phyloP scores from a whole-genome alignment of 2,888 invertebrate species.

The Chymomyza caudatula region DNA sequence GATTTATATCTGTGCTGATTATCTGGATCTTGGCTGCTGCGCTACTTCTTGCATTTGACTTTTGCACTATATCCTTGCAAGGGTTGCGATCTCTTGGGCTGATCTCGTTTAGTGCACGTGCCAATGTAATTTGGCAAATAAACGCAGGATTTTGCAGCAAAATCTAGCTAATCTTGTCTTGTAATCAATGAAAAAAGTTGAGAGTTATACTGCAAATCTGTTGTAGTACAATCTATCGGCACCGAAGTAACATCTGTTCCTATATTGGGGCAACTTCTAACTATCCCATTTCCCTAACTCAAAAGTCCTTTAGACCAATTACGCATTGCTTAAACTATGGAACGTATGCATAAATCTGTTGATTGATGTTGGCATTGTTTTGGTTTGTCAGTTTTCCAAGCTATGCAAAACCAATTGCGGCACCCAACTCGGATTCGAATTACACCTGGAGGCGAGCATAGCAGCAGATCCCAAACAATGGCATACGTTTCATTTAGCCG shows the following conservation, averaged over 20 bases:
- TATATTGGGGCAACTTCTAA: neutral
- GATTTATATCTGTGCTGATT: slow-evolving; percentile 49
- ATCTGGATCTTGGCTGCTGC: slow-evolving; percentile 56
- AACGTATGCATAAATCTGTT: slow-evolving; percentile 34
- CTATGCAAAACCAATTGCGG: slow-evolving; percentile 44
- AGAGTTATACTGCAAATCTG: too few species aligned
- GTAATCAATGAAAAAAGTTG: too few species aligned
- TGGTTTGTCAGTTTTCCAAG: slow-evolving; percentile 59
- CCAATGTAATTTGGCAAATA: slow-evolving; percentile 30
- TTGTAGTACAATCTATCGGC: too few species aligned
- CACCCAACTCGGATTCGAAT: slow-evolving; percentile 47
- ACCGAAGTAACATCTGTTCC: neutral
- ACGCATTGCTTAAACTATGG: slow-evolving; percentile 20
- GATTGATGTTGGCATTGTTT: slow-evolving; percentile 76
- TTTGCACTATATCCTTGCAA: slow-evolving; percentile 66
- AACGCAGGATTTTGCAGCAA: neutral
- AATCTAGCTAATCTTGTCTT: neutral
- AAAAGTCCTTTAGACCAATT: slow-evolving; percentile 41
- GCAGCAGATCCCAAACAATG: slow-evolving; percentile 17
- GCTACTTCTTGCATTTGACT: slow-evolving; percentile 66
- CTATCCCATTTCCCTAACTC: neutral
- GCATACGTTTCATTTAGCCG: slow-evolving; percentile 37
- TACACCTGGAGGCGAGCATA: slow-evolving; percentile 51
- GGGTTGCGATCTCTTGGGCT: neutral
- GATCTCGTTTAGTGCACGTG: slow-evolving; percentile 46